Base-by-base conservation (phyloP, 2,888 invertebrate species). In the Aplocera efformata region DNA sequence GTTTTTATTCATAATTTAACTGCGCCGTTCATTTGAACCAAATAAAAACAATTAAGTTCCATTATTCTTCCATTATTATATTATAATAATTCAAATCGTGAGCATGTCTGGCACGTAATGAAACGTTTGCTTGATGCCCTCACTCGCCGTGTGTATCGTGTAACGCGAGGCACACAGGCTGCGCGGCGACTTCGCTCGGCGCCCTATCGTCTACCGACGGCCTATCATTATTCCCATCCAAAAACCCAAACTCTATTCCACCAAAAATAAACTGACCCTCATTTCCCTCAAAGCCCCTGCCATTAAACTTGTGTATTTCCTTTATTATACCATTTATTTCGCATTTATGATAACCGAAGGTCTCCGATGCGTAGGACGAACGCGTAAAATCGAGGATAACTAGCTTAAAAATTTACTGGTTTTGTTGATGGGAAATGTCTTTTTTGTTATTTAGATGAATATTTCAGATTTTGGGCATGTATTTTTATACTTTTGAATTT, bases 141-240 rank as follows among this genome's bases (percentile, higher is more conserved):
- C 6, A 0, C 20, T 23, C 48, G 41, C 67, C 39, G 72, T 71
- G 68, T 72, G 72, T 72, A 53, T 41, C 53, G 45, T 50, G 62
- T 55, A 61, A 61, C 38, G 56, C 70, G 69, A 62, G 60, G 48
- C 69, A 65, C 52, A 45, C 71, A 79, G 82, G 76, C 79, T 60
- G 76, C 72, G 64, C 76, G 79, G 78, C 80, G 82, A 64, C 79
- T 56, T 58, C 45, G 57, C 63, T 53, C 74, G 86, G 86, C 86
- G 86, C 85, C 86, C 84, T 80, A 58, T 63, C 74, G 86, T 85
- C 85, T 85, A 70, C 83, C 76, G 59, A 41, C 72, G 68, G 72
- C 73, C 76, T 78, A 72, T 73, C 75, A 78, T 73, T 76, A 72
- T 71, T 74, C 60, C 69, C 74, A 71, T 71, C 74, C 67, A 67